Evolutionary conservation across 1,140 invertebrate species (phyloP).

Genomic region (Pogonomyrmex californicus): DNA sequence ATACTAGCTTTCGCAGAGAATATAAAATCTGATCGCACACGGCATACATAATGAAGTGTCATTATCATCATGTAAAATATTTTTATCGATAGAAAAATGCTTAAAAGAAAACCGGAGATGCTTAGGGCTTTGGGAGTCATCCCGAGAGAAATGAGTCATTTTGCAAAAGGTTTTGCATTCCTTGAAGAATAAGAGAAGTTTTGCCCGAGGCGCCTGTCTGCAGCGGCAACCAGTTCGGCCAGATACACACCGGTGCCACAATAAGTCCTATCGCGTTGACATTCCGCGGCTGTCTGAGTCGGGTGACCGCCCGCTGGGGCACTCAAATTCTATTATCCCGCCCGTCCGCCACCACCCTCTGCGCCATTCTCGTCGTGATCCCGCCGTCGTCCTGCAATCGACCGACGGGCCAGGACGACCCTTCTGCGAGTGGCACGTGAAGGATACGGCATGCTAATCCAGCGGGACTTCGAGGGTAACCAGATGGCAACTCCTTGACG

Average conservation of each 20-base stretch:
- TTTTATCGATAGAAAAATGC: neutral
- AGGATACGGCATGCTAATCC: constrained; percentile 74
- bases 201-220: neutral
- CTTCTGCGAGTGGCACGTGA: constrained; percentile 72
- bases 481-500: constrained; percentile 79
- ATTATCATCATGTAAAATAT: neutral
- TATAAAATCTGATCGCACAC: neutral
- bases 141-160: neutral
- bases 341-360: constrained; percentile 33
- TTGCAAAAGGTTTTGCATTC: neutral
- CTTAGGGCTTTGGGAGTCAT: neutral
- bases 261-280: constrained; percentile 76
- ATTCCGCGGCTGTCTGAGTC: constrained; percentile 43
- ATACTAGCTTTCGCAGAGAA: constrained; percentile 9
- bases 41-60: constrained; percentile 9
- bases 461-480: constrained; percentile 63
- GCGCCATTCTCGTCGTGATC: constrained; percentile 48
- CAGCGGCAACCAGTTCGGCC: neutral
- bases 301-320: constrained; percentile 25
- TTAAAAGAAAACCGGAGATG: neutral
- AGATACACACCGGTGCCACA: constrained; percentile 17
- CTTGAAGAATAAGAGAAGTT: constrained; percentile 16
- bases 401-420: constrained; percentile 37
- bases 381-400: constrained; percentile 52
- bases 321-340: constrained; percentile 61